Conservation (phyloP, 2,888 invertebrate genomes). For the Athrips mouffetella region DNA sequence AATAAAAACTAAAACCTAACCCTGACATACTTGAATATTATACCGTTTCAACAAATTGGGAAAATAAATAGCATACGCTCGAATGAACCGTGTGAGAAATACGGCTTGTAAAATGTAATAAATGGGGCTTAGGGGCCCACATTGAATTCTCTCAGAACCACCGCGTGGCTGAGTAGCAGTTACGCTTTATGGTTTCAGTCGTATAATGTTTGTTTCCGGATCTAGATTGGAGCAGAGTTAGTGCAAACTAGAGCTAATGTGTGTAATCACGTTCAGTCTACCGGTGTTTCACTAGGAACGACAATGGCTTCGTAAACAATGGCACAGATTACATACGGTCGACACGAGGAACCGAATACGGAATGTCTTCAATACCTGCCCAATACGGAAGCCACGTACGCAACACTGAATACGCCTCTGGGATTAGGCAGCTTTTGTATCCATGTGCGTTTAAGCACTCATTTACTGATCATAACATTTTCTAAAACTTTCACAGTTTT, state of each 20-base stretch:
- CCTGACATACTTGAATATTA: background rate
- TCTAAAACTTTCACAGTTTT: too few relatives aligned
- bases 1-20: background rate
- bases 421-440: background rate
- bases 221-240: conserved; percentile 7
- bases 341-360: conserved; percentile 25
- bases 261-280: conserved; percentile 14
- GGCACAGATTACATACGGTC: conserved; percentile 43
- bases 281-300: conserved; percentile 32
- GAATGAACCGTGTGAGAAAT: conserved; percentile 1
- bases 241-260: conserved; percentile 11
- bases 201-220: conserved; percentile 8
- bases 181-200: conserved; percentile 9
- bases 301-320: conserved; percentile 53
- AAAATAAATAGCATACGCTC: background rate
- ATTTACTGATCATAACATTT: too few relatives aligned
- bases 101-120: background rate
- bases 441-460: too few relatives aligned
- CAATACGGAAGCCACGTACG: background rate
- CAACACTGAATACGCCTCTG: background rate
- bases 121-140: background rate
- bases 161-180: background rate
- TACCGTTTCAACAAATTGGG: conserved; percentile 3
- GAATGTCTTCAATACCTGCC: conserved; percentile 14
- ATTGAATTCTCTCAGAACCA: conserved; percentile 3